Base-by-base conservation (phyloP, 2,113 vertebrate genomes). In the Ptyas mucosa region DNA sequence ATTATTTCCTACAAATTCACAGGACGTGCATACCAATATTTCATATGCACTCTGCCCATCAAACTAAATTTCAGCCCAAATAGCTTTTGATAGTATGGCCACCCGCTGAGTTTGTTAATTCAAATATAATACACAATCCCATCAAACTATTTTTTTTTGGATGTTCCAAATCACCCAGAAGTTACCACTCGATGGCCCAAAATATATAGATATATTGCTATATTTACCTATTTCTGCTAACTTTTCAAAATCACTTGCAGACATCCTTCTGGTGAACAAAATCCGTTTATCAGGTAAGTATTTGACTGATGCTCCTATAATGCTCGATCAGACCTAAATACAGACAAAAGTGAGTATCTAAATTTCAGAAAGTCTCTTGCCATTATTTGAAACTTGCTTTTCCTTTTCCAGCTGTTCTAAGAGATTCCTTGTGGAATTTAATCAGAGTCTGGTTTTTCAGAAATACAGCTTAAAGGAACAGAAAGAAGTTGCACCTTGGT, bases 201-300 rank as follows among this genome's bases (percentile, higher is more conserved):
- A 81, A 91, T 91, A 43, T 1, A 92, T 43, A 81, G 75, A 81
- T 2, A 39, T 39, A 81, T 81, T 0, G 75, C 8, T 91, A n/a
- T 1, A 20, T 90, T 96, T 96, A 98, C 98, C 98, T 75, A 97
- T 97, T 90, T 98, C 98, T 4, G 98, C 98, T 95, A 98, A 94
- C 93, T 97, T 94, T 94, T 98, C 98, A 94, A 98, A 95, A 53
- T 98, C 97, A 85, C 91, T 91, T 11, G 94, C 86, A 3, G 96
- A 96, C 64, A 95, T 95, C 85, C 49, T 96, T 89, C 5, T 61
- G 49, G 24, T 54, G 92, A 55, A n/a, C n/a, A 43, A n/a, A 91
- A 46, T 3, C 86, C 61, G 9, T 1, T 49, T 93, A 0, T 7
- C 34, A 29, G 93, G 87, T 85, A 26, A 89, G 75, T 18, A 52